Percentiles rank a stretch among this genome's conserved stretches.
Conservation (phyloP, 2,888 invertebrate genomes). For the Alentia gelatinosa region DNA sequence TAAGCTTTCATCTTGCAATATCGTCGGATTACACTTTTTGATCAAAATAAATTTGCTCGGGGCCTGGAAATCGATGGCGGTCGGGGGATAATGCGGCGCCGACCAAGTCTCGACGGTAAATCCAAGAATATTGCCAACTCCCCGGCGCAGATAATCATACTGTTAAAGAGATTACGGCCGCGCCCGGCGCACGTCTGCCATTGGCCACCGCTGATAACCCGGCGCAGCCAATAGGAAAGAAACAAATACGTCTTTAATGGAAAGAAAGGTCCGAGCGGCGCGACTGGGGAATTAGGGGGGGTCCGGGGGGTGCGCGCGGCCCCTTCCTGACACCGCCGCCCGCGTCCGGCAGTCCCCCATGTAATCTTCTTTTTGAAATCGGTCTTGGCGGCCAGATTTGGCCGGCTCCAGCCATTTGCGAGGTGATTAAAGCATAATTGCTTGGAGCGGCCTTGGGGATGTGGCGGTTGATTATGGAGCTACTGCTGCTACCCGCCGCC, state of each 20-base stretch:
- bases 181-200: not conserved
- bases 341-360: not conserved
- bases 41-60: constrained; percentile 56
- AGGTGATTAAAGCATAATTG: constrained; percentile 53
- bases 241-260: constrained; percentile 56
- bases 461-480: constrained; percentile 17
- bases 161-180: constrained; percentile 53
- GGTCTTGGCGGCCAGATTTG: constrained; percentile 51
- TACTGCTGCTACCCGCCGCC: not conserved
- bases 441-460: constrained; percentile 45
- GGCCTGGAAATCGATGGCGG: constrained; percentile 29
- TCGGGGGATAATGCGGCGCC: constrained; percentile 15
- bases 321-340: not conserved
- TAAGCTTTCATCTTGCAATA: constrained; percentile 57
- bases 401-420: constrained; percentile 49
- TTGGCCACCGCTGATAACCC: constrained; percentile 20
- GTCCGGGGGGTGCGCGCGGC: not conserved
- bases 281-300: constrained; percentile 34
- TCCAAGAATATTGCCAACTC: constrained; percentile 54
- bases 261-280: constrained; percentile 6
- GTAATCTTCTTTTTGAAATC: constrained; percentile 56
- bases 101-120: constrained; percentile 28
- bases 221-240: constrained; percentile 46
- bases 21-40: constrained; percentile 56
- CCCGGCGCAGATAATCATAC: constrained; percentile 39